These are phyloP conservation scores for Myopa testacea DNA, from an alignment of 2,888 invertebrate genomes.

Conservation along the genomic window DNA sequence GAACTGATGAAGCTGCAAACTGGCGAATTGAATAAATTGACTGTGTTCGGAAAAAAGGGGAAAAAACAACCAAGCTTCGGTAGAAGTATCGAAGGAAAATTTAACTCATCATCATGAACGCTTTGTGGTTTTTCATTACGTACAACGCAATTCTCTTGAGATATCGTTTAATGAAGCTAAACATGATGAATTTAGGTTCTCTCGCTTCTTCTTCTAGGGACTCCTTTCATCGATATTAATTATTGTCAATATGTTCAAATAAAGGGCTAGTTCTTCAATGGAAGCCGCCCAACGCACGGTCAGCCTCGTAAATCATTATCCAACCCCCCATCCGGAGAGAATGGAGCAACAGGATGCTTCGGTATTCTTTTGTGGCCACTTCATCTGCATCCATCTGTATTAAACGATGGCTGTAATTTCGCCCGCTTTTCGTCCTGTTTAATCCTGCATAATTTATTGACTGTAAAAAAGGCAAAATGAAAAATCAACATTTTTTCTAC, in stretches of 20 bases:
- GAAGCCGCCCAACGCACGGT: neutral
- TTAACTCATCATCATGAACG: too few species aligned
- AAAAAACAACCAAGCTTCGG: too few species aligned
- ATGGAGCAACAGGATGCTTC: slow-evolving; percentile 36
- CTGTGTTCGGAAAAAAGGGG: neutral
- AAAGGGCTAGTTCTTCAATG: neutral
- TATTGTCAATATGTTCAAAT: neutral
- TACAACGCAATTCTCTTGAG: too few species aligned
- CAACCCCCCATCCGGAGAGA: too few species aligned
- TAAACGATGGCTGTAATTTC: slow-evolving; percentile 44
- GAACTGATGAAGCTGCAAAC: slow-evolving; percentile 19
- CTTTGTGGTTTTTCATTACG: too few species aligned
- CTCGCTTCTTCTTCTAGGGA: neutral
- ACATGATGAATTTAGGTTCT: too few species aligned
- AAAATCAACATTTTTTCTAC: slow-evolving; percentile 44
- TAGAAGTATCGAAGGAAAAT: too few species aligned
- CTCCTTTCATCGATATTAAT: slow-evolving; percentile 10
- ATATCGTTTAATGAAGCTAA: too few species aligned
- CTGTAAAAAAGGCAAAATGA: slow-evolving; percentile 37
- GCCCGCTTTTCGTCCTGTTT: slow-evolving; percentile 43
- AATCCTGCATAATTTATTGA: slow-evolving; percentile 50
- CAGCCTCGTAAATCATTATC: slow-evolving; percentile 36
- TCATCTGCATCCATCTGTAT: slow-evolving; percentile 26
- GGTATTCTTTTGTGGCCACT: slow-evolving; percentile 19
- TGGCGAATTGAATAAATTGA: neutral